Conservation (phyloP, 2,888 invertebrate genomes). For the Callyntrura guangdongensis region DNA sequence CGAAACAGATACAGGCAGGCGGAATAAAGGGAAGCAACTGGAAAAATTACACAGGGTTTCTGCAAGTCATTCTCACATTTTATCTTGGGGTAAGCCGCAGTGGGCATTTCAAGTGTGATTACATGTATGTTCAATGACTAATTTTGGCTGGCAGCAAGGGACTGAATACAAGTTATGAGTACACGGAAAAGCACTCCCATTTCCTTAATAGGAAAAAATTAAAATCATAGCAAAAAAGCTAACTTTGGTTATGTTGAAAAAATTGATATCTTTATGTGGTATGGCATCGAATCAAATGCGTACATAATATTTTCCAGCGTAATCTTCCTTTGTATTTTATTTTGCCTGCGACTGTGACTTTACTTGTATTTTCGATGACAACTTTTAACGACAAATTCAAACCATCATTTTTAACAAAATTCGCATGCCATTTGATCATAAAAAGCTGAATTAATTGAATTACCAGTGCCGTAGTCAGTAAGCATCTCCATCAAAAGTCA, state of each 20-base stretch:
- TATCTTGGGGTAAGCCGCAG: slow-evolving; percentile 3
- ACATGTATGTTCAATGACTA: slow-evolving; percentile 71
- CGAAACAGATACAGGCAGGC: slow-evolving; percentile 12
- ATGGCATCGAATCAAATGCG: no score
- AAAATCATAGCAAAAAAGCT: not conserved
- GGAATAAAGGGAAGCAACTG: not conserved
- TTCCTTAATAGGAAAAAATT: slow-evolving; percentile 60
- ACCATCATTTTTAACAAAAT: not conserved
- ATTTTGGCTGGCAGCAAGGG: slow-evolving; percentile 64
- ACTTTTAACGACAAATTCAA: no score
- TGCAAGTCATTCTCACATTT: slow-evolving; percentile 65
- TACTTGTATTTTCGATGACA: no score
- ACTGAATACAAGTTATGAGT: slow-evolving; percentile 4
- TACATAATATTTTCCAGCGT: no score
- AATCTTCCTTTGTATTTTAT: not conserved
- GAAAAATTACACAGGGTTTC: not conserved
- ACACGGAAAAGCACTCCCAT: slow-evolving; percentile 65
- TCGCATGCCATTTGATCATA: not conserved
- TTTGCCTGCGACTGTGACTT: no score
- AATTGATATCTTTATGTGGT: no score
- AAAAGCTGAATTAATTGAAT: not conserved
- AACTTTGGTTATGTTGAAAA: no score
- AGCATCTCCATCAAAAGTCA: no score
- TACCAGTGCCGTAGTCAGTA: no score
- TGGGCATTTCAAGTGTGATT: slow-evolving; percentile 59